Evolutionary conservation across 2,113 vertebrate species (phyloP), one percentile per base, ranked within the genome.

Genomic region (Microtus ochrogaster): DNA sequence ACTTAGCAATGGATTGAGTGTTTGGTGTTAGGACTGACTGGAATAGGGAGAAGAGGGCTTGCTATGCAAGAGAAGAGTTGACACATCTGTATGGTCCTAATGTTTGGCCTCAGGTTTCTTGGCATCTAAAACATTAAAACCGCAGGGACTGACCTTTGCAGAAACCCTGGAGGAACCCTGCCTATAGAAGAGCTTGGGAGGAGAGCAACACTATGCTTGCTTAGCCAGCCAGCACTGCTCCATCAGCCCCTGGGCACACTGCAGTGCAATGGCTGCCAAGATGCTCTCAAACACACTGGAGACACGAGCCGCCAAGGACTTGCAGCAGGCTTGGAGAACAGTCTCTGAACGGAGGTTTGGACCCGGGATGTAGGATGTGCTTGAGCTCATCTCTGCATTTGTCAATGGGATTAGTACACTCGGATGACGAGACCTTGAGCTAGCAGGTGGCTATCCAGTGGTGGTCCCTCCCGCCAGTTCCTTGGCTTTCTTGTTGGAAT

Each of bases 131-230:
- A 63, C 65, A 24, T 63, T 83, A 58, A 73, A 78, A 68, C n/a
- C 8, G n/a, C 47, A 79, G 47, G 82, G 87, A 63, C 0, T n/a
- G n/a, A 14, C 26, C 66, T 55, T 72, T 88, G 17, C 85, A 73
- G 66, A 74, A 28, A 22, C 36, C n/a, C 9, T 26, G 68, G 55
- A 2, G 19, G 7, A 85, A 8, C 55, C 8, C 6, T 24, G 10
- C 9, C 2, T 36, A 30, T 19, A 3, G 39, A 19, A 0, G 39
- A 19, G 0, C 49, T 11, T 49, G 55, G 44, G 21, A 36, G 21
- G 22, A 12, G 41, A 17, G 17, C 8, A 2, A 13, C 44, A 14
- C 13, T 0, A 14, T 0, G 1, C 44, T 49, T 1, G 0, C n/a
- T 61, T 26, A 36, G 68, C n/a, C 55, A 17, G 61, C 33, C 28